Conservation (phyloP, 2,888 invertebrate species). For the Eupithecia insigniata region DNA sequence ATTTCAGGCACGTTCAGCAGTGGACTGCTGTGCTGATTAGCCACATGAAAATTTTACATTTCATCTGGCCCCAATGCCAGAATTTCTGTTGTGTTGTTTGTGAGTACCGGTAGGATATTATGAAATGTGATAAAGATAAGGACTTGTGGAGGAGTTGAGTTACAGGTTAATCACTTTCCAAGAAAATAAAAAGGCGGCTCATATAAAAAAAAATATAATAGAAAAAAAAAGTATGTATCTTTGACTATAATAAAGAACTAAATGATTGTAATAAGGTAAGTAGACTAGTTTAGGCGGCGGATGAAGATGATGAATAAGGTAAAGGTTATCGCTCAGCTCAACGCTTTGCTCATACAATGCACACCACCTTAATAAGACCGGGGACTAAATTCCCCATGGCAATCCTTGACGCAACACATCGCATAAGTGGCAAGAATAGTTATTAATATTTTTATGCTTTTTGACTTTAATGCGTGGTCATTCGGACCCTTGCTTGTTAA, state of each 20-base stretch:
- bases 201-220: no score
- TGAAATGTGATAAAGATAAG: neutral
- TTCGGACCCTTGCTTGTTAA: constrained; percentile 45
- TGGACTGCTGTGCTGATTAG: no score
- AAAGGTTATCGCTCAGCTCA: neutral
- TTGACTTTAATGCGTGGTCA: constrained; percentile 48
- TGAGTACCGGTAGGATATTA: neutral
- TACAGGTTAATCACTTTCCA: no score
- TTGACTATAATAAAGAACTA: no score
- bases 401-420: constrained; percentile 38
- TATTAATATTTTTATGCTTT: constrained; percentile 47
- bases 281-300: no score
- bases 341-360: constrained; percentile 23
- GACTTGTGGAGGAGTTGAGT: neutral
- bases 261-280: no score
- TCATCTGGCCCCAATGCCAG: neutral
- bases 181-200: no score
- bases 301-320: neutral
- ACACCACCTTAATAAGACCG: neutral
- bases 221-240: no score
- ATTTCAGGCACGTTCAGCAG: no score
- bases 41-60: neutral
- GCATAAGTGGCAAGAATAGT: constrained; percentile 32
- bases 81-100: no score
- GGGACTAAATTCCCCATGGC: constrained; percentile 34